Evolutionary conservation across 2,888 invertebrate species (phyloP), one percentile per base, ranked within the genome.

Genomic region (Tipula lateralis): DNA sequence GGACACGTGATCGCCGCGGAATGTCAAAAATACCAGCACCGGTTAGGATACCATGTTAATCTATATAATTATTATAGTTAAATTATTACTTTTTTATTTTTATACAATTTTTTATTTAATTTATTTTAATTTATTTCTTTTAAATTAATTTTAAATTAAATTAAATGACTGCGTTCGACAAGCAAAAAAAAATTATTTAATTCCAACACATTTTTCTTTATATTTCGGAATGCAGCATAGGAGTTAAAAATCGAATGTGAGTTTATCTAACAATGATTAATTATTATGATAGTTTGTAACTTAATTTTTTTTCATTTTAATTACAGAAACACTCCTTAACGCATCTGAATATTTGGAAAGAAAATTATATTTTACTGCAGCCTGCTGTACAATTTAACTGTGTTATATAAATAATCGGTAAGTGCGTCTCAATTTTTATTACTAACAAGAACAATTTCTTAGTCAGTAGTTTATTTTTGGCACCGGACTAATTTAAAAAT

Each of bases 1-100:
- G 87, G 84, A 24, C 66, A 1, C 86, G 86, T 29, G 86, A 90
- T 84, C 82, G 30, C 9, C 88, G 90, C 16, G 90, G 90, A 66
- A 85, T 88, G 86, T 90, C 90, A 84, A 88, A 88, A 86, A 90
- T 90, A 87, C 90, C 90, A 85, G 89, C 90, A 85, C 90, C 90
- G 29, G 88, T 89, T 84, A 85, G 87, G 84, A 86, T 66, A 66
- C 66, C 24, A 24, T 66, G 66, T 66, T 66, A 66, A 66, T 66
- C 24, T 50, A 16, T 16, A 44, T 39, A n/a, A n/a, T n/a, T n/a
- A 36, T 36, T 36, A 44, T 13, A n/a, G 2, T 44, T 44, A 66
- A 66, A 44, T 44, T 16, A 13, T 39, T 39, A 16, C 16, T 24
- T 66, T 66, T 66, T 24, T 24, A 66, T 19, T 66, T 66, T 66